These are phyloP conservation scores for Drosophila pandora DNA, from an alignment of 1,140 invertebrate genomes.

Conservation along the genomic window DNA sequence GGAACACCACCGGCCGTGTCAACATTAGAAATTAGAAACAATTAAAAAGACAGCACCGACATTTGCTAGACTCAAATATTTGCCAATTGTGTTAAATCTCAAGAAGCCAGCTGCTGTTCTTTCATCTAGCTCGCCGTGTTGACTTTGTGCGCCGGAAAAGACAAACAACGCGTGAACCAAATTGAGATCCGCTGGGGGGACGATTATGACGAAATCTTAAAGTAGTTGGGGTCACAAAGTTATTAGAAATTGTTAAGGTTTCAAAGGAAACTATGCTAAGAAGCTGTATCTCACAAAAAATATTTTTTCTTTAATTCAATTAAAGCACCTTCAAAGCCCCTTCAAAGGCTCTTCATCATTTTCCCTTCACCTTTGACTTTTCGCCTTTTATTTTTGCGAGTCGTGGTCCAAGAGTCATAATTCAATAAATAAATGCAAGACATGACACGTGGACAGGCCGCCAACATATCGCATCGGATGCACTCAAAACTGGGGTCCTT, in stretches of 20 bases:
- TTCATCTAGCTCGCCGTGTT: slow-evolving; percentile 29
- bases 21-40: slow-evolving; percentile 75
- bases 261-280: neutral
- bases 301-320: neutral
- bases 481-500: slow-evolving; percentile 59
- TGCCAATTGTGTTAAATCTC: slow-evolving; percentile 62
- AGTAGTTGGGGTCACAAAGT: neutral
- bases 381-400: slow-evolving; percentile 2
- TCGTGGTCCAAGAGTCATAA: slow-evolving; percentile 47
- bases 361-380: neutral
- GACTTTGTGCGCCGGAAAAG: slow-evolving; percentile 20
- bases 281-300: neutral
- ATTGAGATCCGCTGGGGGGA: slow-evolving; percentile 16
- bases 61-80: slow-evolving; percentile 60
- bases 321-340: neutral
- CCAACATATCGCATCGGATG: slow-evolving; percentile 70
- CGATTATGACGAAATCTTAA: slow-evolving; percentile 4
- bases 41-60: slow-evolving; percentile 70
- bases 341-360: neutral
- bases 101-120: slow-evolving; percentile 46
- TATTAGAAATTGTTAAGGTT: neutral
- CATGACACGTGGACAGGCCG: slow-evolving; percentile 69
- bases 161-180: slow-evolving; percentile 27
- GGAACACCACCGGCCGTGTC: slow-evolving; percentile 40
- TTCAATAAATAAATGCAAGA: slow-evolving; percentile 78